Base-by-base conservation (phyloP, 2,797 vertebrate genomes). In the Hypotaenidia okinawae region DNA sequence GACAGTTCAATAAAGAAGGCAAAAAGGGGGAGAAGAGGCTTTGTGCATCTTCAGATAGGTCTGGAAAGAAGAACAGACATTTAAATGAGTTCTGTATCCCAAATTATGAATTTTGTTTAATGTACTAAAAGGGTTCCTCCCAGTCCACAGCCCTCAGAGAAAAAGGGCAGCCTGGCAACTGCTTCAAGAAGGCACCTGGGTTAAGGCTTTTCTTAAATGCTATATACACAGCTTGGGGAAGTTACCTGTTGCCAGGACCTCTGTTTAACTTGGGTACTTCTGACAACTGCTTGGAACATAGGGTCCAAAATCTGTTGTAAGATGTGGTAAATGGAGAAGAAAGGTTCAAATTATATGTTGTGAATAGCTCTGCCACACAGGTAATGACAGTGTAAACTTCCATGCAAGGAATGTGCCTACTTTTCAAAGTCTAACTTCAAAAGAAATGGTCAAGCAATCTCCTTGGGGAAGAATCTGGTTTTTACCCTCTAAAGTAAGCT, bases 371-470 rank as follows among this genome's bases (percentile, higher is more conserved):
- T 32, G 54, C 63, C 61, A 75, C 58, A 73, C 41, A 76, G 76
- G 39, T 58, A 91, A 32, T 43, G 77, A 80, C 27, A 74, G 16
- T 87, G 37, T 18, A 25, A 78, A 58, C 51, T 64, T 84, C 33
- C 8, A 55, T 8, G 47, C n/a, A 72, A 91, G 68, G 45, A 89
- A 89, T 0, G 0, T 7, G 22, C 28, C 75, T 39, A 63, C 45
- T 73, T 92, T 90, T 76, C 54, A 28, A 77, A 81, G 49, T 70
- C 30, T 73, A 37, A 90, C 69, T 90, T 94, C 80, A 88, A 67
- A 91, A 90, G 57, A 90, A 93, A 78, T 22, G 78, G 45, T 30
- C 39, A 75, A 57, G 16, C 30, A n/a, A 3, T 5, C n/a, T 95
- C 72, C 69, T 67, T 91, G 89, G 43, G 55, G 87, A 90, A 22